Base-by-base conservation (phyloP, 2,888 invertebrate genomes). In the Dorcus hopei region DNA sequence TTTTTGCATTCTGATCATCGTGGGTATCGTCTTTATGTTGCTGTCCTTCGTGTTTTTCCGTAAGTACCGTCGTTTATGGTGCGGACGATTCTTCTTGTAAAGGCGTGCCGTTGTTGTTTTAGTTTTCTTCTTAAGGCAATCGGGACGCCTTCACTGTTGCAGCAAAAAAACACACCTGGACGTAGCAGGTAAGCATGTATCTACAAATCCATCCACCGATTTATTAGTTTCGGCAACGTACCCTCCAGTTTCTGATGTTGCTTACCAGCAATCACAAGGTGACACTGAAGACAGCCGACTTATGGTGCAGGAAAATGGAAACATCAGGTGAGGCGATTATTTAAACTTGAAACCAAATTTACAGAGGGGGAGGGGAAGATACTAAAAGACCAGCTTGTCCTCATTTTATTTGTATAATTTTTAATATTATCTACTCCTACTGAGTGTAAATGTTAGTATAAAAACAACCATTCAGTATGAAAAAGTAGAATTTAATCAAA, bases 201-300 rank as follows among this genome's bases (percentile, higher is more conserved):
- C 59, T 39, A 59, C 88, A 54, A 89, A 89, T 79, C 90, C 90
- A 51, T 89, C 89, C 49, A 90, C 89, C 39, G 90, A 90, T 80
- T 84, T 89, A 38, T 80, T 90, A 66, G 89, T 90, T 51, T 85
- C 87, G 0, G 88, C 88, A 38, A 89, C 89, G 78, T 89, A 90
- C 79, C 89, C 87, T 49, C 88, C 89, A 0, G 88, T 89, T 14
- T 84, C 88, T 40, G 90, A 90, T 77, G 85, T 89, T 9, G 77
- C 80, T 23, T 81, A 81, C 68, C 81, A 80, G 66, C 88, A 89
- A 48, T 83, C 86, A 2, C 83, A 84, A 54, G 87, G 81, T 81
- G 78, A 89, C 82, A 82, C 82, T 65, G 89, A 90, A 73, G 86
- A 87, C 73, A 83, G 88, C 72, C 88, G 88, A 75, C 81, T 90